Percentiles rank a stretch among this genome's conserved stretches.
phyloP scores from a whole-genome alignment of 2,797 vertebrate genomes.

The Lemur catta region DNA sequence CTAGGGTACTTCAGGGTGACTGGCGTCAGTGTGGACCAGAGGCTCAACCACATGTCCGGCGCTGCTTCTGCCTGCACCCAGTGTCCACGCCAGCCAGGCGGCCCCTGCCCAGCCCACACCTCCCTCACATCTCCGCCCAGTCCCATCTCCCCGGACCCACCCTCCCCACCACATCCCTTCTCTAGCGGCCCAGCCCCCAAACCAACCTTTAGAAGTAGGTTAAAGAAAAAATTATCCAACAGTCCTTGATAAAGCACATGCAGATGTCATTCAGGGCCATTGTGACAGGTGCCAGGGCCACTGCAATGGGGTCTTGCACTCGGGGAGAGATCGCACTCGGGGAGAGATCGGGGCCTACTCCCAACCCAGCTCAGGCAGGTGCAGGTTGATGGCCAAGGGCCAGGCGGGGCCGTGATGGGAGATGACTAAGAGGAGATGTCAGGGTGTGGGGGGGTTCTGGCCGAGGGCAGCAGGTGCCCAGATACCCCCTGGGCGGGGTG shows the following conservation, averaged over 20 bases:
- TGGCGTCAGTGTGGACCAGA: background rate
- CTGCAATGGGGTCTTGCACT: background rate
- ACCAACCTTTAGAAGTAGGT: too few relatives aligned
- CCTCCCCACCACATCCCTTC: rapidly evolving
- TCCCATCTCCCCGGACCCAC: background rate
- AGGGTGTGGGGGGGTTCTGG: too few relatives aligned
- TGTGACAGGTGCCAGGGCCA: rapidly evolving
- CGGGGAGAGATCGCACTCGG: too few relatives aligned
- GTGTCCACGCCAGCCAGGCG: too few relatives aligned
- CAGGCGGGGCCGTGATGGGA: background rate
- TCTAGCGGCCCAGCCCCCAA: background rate
- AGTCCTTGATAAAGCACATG: background rate
- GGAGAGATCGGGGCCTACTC: background rate
- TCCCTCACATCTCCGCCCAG: background rate
- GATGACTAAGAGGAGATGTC: background rate
- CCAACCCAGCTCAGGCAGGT: rapidly evolving
- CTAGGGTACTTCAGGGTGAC: background rate
- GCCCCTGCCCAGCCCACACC: background rate
- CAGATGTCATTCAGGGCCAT: background rate
- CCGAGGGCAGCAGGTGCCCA: background rate
- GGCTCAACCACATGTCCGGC: rapidly evolving
- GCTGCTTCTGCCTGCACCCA: background rate
- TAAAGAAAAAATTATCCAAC: background rate
- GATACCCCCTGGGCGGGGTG: background rate
- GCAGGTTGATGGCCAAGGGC: too few relatives aligned